Evolutionary conservation across 2,888 invertebrate species (phyloP).

Genomic region (Neocrepidodera transversa): DNA sequence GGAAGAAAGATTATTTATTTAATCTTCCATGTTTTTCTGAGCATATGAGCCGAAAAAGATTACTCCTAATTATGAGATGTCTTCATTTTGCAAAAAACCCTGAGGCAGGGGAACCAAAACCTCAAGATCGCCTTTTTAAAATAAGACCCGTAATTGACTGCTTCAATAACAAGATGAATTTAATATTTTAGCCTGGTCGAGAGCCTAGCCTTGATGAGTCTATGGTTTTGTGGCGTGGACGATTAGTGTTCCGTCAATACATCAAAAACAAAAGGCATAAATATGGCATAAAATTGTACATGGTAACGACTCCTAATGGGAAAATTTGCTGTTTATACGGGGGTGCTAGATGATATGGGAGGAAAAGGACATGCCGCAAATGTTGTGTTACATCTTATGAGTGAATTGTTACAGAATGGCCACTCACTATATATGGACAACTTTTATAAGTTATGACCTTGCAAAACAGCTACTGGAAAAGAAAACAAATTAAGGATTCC

Average conservation of each 20-base stretch:
- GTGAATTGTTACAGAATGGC: constrained; percentile 25
- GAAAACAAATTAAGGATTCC: no score
- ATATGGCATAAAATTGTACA: constrained; percentile 17
- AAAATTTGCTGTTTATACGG: constrained; percentile 15
- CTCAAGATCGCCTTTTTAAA: constrained; percentile 38
- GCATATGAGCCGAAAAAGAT: constrained; percentile 7
- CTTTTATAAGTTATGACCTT: constrained; percentile 29
- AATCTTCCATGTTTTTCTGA: constrained; percentile 11
- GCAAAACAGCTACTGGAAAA: constrained; percentile 13
- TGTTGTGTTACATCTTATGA: constrained; percentile 12
- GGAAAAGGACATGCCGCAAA: constrained; percentile 16
- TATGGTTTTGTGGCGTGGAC: constrained; percentile 18
- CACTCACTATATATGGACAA: constrained; percentile 35
- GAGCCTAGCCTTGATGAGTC: constrained; percentile 40
- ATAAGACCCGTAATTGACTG: constrained; percentile 50
- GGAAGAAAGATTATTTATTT: constrained; percentile 4
- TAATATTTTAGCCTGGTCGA: constrained; percentile 39
- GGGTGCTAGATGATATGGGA: constrained; percentile 15
- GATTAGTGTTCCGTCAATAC: constrained; percentile 17
- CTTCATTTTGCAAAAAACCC: constrained; percentile 20
- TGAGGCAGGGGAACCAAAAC: constrained; percentile 2
- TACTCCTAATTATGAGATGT: constrained; percentile 22
- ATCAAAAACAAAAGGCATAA: constrained; percentile 23
- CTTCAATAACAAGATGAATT: constrained; percentile 43
- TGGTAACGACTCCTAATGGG: constrained; percentile 13